Evolutionary conservation across 2,888 invertebrate species (phyloP), one percentile per base, ranked within the genome.

Genomic region (Himalopsyche tibetana): DNA sequence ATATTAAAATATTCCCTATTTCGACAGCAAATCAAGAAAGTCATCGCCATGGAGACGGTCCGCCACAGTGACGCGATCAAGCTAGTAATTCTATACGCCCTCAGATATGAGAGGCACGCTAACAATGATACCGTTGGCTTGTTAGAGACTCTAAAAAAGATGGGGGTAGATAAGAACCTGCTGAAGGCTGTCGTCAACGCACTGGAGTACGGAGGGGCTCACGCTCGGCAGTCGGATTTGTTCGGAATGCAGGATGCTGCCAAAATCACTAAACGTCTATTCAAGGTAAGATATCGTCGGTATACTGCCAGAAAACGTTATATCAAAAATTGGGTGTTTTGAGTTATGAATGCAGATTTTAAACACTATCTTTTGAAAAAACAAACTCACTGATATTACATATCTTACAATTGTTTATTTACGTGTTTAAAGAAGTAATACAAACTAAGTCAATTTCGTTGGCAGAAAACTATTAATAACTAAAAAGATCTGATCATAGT

Each of bases 101-200:
- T 99, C 36, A 95, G 98, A 51, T 99, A 99, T 92, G 98, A 99
- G 92, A 96, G 96, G 89, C 96, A 98, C 91, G 95, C 96, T 83
- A 97, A 95, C 91, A 98, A 97, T 91, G 97, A 97, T 89, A 95
- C 98, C 38, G 94, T 94, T 0, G 95, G 96, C 0, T 94, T 99
- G 19, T 92, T 97, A 86, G 96, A 96, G 80, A 93, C 95, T 80
- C 93, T 99, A 86, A 95, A 95, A 90, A 94, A 94, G 88, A 94
- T 96, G 85, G 95, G 95, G n/a, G 94, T 96, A 36, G 92, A 95
- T n/a, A 96, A 96, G 55, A 93, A 93, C 86, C 91, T 94, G 82
- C 91, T 94, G 17, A 92, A 94, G 92, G 93, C 95, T 89, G 94
- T 96, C 1, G 92, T 95, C 81, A 93, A 94, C 88, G 92, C 97